A percentile compares a stretch with the other conserved stretches of the same genome.
phyloP scores from a whole-genome alignment of 2,888 invertebrate genomes.

The Ochropleura leucogaster region DNA sequence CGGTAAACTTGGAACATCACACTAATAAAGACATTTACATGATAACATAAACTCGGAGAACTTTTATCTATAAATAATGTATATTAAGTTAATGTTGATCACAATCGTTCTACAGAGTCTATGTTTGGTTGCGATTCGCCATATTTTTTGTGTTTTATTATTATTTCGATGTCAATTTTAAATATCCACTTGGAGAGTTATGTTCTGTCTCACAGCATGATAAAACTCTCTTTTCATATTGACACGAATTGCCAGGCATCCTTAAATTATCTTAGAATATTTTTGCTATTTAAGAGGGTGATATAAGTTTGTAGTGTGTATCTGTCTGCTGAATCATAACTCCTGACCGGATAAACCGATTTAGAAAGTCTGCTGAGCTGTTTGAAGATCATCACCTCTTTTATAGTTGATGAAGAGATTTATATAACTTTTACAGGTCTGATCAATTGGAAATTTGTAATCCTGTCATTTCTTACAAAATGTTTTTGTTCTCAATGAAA shows the following conservation, averaged over 20 bases:
- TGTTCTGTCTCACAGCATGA: neutral
- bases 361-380: neutral
- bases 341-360: neutral
- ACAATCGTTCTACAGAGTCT: slow-evolving; percentile 14
- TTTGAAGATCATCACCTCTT: neutral
- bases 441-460: neutral
- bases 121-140: neutral
- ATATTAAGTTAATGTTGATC: slow-evolving; percentile 26
- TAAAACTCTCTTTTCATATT: neutral
- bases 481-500: neutral
- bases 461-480: neutral
- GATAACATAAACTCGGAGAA: slow-evolving; percentile 26
- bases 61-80: slow-evolving; percentile 29
- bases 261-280: neutral
- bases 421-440: neutral
- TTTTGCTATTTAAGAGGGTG: neutral
- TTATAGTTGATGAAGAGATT: neutral
- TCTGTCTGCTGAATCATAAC: neutral
- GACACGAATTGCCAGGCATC: neutral
- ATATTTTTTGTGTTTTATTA: slow-evolving; percentile 10
- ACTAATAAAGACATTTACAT: slow-evolving; percentile 57
- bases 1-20: slow-evolving; percentile 39
- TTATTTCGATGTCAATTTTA: neutral
- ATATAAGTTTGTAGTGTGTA: neutral
- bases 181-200: slow-evolving; percentile 1